phyloP scores from a whole-genome alignment of 1,140 invertebrate species.

The Delia radicum region DNA sequence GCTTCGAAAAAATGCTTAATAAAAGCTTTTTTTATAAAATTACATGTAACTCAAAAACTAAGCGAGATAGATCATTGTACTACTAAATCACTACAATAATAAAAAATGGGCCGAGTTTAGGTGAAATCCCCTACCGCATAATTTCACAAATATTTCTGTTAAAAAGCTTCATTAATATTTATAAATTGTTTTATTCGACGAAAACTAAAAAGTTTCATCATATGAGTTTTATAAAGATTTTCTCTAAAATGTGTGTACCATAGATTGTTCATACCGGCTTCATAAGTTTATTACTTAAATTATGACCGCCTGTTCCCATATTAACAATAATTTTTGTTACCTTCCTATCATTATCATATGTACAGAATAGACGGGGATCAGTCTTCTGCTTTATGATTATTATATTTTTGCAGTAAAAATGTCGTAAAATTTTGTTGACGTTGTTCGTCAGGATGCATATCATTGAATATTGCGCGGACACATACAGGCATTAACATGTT shows the following conservation, averaged over 20 bases:
- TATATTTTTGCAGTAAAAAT: constrained; percentile 17
- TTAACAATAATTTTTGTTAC: background rate
- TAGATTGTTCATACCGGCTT: background rate
- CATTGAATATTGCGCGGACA: background rate
- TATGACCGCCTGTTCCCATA: background rate
- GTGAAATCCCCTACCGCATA: too few species aligned
- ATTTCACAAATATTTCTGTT: too few species aligned
- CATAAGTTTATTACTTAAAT: background rate
- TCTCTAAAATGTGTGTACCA: background rate
- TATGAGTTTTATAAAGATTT: too few species aligned
- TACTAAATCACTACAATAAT: too few species aligned
- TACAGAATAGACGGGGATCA: background rate
- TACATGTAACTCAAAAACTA: too few species aligned
- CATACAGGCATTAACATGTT: background rate
- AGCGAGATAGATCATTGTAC: too few species aligned
- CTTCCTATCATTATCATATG: background rate
- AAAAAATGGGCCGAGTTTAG: too few species aligned
- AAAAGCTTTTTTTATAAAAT: too few species aligned
- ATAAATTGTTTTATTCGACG: too few species aligned
- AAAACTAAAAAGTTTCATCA: too few species aligned
- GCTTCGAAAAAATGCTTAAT: too few species aligned
- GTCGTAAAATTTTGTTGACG: constrained; percentile 19
- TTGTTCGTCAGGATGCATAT: constrained; percentile 16
- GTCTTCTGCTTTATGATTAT: constrained; percentile 12
- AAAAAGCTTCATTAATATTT: too few species aligned